phyloP scores from a whole-genome alignment of 2,888 invertebrate species.

The Lepidocyrtinus sp. region DNA sequence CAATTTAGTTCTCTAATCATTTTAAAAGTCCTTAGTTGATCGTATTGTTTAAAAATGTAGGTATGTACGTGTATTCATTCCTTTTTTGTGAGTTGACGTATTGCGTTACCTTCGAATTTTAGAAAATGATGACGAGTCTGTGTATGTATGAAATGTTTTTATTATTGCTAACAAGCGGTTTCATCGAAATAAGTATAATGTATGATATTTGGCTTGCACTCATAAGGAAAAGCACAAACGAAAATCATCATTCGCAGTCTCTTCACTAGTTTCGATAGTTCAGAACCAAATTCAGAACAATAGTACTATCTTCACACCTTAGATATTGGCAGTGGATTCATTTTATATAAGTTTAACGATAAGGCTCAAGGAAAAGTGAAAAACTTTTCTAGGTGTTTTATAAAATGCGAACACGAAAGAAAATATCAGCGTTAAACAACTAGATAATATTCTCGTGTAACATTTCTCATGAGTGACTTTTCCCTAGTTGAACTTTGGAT shows the following conservation, averaged over 20 bases:
- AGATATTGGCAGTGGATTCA: constrained; percentile 1
- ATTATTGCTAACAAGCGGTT: constrained; percentile 6
- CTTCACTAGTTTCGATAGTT: too few species aligned
- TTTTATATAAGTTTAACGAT: neutral
- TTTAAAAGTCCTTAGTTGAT: too few species aligned
- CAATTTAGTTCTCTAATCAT: too few species aligned
- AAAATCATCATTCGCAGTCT: too few species aligned
- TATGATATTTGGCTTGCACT: neutral
- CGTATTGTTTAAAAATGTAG: neutral
- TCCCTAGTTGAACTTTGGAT: constrained; percentile 5
- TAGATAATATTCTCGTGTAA: too few species aligned
- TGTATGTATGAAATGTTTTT: too few species aligned
- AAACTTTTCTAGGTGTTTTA: too few species aligned
- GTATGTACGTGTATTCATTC: neutral
- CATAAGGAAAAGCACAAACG: constrained; percentile 2
- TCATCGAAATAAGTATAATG: neutral
- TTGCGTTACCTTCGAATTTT: constrained; percentile 6
- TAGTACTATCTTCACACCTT: neutral
- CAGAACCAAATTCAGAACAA: too few species aligned
- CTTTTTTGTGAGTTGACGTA: constrained; percentile 4
- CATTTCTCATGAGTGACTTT: constrained; percentile 1
- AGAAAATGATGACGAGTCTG: constrained; percentile 5
- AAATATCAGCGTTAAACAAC: neutral
- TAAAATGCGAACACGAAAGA: neutral
- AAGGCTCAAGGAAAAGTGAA: neutral